Evolutionary conservation across 2,888 invertebrate genomes (phyloP), one percentile per base, ranked within the genome.

Genomic region (Ligdia adustata): DNA sequence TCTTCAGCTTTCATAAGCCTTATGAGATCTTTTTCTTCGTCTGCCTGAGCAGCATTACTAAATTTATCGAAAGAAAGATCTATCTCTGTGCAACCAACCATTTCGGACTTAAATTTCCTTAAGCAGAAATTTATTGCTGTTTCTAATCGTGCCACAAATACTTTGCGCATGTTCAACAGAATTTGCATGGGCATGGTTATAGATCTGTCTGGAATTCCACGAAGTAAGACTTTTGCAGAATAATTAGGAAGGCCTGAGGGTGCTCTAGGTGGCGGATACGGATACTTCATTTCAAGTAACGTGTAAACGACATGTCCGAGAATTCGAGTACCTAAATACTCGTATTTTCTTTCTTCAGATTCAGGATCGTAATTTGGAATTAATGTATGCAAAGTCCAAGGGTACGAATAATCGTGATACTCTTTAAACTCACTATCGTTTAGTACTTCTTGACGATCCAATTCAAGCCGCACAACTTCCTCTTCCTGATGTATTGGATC

Each of bases 81-180:
- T 46, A 91, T 82, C 55, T 90, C 90, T 42, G 82, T 76, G 33
- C 79, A 79, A 2, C 91, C 91, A 48, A 82, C 57, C 80, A 90
- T 84, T 79, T 93, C 93, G 4, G 61, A 56, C 68, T 91, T 91
- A 60, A 89, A 93, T 26, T 71, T 75, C 40, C 84, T 75, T 4
- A 94, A 66, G 60, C 93, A 93, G 71, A 83, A 91, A 64, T 93
- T 91, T 7, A 93, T 87, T n/a, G 91, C 92, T 16, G 84, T 65
- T 60, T 91, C 91, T 9, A 91, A 52, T 1, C 84, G 75, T 5
- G 91, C 75, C 22, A 91, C 79, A 18, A 74, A 80, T 42, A 92
- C 79, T 53, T 80, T 82, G 13, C 71, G 69, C 7, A 68, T 57
- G 24, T 79, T 74, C 6, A 92, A 69, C 29, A 92, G 68, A 9